These are phyloP conservation scores for Potamilus streckersoni DNA, from an alignment of 1,140 invertebrate species.

Conservation along the genomic window DNA sequence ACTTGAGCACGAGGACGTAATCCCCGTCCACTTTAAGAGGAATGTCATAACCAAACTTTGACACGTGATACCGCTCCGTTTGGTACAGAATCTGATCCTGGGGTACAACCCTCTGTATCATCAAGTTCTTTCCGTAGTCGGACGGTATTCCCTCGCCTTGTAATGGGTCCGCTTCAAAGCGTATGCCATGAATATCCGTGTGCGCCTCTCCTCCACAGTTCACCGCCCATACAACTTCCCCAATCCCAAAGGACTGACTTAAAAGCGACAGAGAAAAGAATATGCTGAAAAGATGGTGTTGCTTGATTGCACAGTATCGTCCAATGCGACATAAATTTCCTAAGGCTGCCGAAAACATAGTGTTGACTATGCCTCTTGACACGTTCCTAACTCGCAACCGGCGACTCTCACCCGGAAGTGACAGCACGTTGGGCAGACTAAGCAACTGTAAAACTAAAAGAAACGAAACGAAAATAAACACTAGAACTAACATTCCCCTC, in stretches of 20 bases:
- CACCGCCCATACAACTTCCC: slow-evolving; percentile 65
- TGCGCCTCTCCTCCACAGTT: slow-evolving; percentile 66
- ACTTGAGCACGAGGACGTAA: slow-evolving; percentile 68
- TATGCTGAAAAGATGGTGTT: neutral
- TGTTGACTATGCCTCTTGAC: too few species aligned
- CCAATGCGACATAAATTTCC: too few species aligned
- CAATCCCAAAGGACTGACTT: slow-evolving; percentile 40
- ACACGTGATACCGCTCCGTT: slow-evolving; percentile 66
- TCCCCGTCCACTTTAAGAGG: slow-evolving; percentile 64
- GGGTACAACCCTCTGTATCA: slow-evolving; percentile 63
- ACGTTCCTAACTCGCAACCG: too few species aligned
- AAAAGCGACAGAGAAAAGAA: slow-evolving; percentile 22
- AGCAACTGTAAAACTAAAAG: too few species aligned
- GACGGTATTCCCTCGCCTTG: slow-evolving; percentile 56
- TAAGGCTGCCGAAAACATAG: too few species aligned
- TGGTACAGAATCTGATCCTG: slow-evolving; percentile 68
- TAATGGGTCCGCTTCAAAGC: slow-evolving; percentile 60
- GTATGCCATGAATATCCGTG: slow-evolving; percentile 64
- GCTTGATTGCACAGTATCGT: too few species aligned
- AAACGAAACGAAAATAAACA: too few species aligned
- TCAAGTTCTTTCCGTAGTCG: slow-evolving; percentile 66
- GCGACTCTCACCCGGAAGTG: too few species aligned
- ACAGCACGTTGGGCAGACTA: too few species aligned
- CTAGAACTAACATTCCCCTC: too few species aligned
- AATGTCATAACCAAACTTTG: slow-evolving; percentile 66